Conservation (phyloP, 1,140 invertebrate species). For the Halesus radiatus region DNA sequence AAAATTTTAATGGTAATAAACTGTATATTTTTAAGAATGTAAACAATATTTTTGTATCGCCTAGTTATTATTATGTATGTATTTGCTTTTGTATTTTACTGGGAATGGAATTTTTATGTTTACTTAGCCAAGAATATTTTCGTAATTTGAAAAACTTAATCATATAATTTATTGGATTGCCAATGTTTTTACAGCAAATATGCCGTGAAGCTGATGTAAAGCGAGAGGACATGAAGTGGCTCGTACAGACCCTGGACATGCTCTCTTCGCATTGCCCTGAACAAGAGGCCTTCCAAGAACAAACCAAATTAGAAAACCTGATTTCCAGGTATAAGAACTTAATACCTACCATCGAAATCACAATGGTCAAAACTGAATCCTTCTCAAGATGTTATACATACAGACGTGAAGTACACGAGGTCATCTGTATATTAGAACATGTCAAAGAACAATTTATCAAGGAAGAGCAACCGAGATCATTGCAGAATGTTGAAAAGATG, state of each 20-base stretch:
- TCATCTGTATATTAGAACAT: conserved; percentile 81
- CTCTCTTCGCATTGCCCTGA: conserved; percentile 86
- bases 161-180: not conserved
- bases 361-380: conserved; percentile 91
- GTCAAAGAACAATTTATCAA: conserved; percentile 81
- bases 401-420: conserved; percentile 87
- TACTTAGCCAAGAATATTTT: too few relatives aligned
- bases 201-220: conserved; percentile 91
- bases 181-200: conserved; percentile 75
- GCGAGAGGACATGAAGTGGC: conserved; percentile 94
- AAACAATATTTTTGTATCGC: not conserved
- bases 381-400: conserved; percentile 94
- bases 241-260: conserved; percentile 90
- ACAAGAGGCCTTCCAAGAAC: conserved; percentile 82
- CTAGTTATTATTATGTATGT: too few relatives aligned
- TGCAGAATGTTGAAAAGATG: conserved; percentile 81
- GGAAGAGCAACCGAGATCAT: conserved; percentile 77
- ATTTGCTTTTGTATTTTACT: too few relatives aligned
- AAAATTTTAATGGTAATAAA: conserved; percentile 73
- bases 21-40: conserved; percentile 27
- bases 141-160: too few relatives aligned
- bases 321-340: conserved; percentile 91
- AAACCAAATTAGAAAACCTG: conserved; percentile 85
- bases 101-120: too few relatives aligned
- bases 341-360: conserved; percentile 92